phyloP scores from a whole-genome alignment of 2,113 vertebrate species.

The Melanocharis versteri region DNA sequence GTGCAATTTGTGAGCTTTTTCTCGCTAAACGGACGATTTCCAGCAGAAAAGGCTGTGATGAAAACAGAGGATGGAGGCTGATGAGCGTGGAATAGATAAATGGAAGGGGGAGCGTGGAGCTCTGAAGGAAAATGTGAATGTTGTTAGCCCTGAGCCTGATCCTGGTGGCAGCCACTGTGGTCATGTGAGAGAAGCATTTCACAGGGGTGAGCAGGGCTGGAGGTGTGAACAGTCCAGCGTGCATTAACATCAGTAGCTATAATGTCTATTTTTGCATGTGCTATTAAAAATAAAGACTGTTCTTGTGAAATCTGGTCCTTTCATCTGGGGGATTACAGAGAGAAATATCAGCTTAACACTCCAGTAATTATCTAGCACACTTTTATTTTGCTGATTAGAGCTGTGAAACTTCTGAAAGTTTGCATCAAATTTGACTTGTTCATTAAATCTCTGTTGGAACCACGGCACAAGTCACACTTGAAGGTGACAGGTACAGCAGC shows the following conservation, averaged over 20 bases:
- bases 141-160: neutral
- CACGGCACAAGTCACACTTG: neutral
- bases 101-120: neutral
- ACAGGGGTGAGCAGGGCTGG: neutral
- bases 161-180: neutral
- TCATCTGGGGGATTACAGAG: conserved; percentile 41
- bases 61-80: neutral
- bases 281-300: conserved; percentile 12
- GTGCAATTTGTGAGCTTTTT: neutral
- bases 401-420: conserved; percentile 6
- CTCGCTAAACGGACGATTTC: neutral
- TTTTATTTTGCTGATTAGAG: conserved; percentile 50
- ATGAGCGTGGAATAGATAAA: neutral
- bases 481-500: neutral
- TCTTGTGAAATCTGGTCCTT: conserved; percentile 35
- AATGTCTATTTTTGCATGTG: neutral
- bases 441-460: conserved; percentile 25
- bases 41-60: neutral
- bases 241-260: neutral
- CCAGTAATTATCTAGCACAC: conserved; percentile 23
- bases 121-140: neutral
- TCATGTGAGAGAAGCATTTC: neutral
- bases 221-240: neutral
- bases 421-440: conserved; percentile 35
- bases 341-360: conserved; percentile 23